A percentile compares a stretch with the other conserved stretches of the same genome.
These are phyloP conservation scores for Bergia sp. DNA, from an alignment of 92 coral and sea anemone genomes.

Conservation along the genomic window DNA sequence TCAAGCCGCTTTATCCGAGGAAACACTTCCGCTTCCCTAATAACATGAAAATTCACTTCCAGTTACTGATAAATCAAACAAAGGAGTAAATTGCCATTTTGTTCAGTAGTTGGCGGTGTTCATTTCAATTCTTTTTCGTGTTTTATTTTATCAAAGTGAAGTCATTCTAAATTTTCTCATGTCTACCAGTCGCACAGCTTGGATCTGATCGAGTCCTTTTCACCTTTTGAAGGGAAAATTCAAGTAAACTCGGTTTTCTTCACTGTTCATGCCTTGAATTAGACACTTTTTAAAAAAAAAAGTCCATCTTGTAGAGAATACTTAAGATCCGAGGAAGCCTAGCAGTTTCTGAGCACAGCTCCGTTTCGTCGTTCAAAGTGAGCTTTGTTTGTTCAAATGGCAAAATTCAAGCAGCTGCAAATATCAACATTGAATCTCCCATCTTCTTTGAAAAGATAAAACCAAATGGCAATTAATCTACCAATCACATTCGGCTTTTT, in stretches of 20 bases:
- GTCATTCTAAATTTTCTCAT: not conserved
- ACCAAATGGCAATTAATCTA: constrained; percentile 19
- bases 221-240: too few relatives aligned
- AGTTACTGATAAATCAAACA: not conserved
- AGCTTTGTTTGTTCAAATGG: constrained; percentile 20
- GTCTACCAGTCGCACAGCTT: not conserved
- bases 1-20: too few relatives aligned
- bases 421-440: constrained; percentile 29
- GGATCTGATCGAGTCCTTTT: not conserved
- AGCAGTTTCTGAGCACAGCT: not conserved
- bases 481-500: constrained; percentile 37
- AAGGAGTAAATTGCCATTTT: not conserved
- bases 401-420: constrained; percentile 26
- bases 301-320: not conserved
- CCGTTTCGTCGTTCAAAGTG: not conserved
- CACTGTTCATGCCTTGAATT: not conserved
- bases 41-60: constrained; percentile 25
- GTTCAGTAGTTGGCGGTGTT: not conserved
- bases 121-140: not conserved
- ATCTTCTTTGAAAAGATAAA: constrained; percentile 40
- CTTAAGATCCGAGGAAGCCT: not conserved
- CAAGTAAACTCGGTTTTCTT: not conserved
- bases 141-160: not conserved
- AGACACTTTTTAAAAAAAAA: not conserved
- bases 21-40: constrained; percentile 18